Percentiles rank a stretch among this genome's conserved stretches.
Evolutionary conservation across 2,113 vertebrate species (phyloP).

Genomic region (Odobenus rosmarus): DNA sequence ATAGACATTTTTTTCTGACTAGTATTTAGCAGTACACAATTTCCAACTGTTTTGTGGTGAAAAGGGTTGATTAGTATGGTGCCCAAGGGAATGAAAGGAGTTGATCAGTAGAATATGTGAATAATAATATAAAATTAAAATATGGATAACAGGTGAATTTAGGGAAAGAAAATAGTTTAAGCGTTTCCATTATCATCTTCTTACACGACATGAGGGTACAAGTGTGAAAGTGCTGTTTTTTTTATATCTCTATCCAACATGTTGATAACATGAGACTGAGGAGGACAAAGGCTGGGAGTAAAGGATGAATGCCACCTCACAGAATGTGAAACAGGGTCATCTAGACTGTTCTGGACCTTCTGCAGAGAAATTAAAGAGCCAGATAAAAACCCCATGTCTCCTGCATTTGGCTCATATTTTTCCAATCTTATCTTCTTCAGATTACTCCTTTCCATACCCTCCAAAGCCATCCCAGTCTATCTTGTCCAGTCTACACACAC

Average conservation of each 20-base stretch:
- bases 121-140: slow-evolving; percentile 19
- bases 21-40: slow-evolving; percentile 14
- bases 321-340: slow-evolving; percentile 19
- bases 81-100: background rate
- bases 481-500: background rate
- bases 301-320: background rate
- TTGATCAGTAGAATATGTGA: background rate
- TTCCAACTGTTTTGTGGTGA: background rate
- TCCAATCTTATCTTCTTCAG: slow-evolving; percentile 45
- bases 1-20: background rate
- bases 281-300: background rate
- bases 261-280: background rate
- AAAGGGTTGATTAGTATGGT: background rate
- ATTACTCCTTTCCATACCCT: background rate
- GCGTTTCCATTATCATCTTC: background rate
- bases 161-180: background rate
- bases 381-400: background rate
- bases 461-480: background rate
- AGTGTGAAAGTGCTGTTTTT: background rate
- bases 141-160: background rate
- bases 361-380: slow-evolving; percentile 1
- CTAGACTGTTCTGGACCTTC: background rate
- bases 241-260: background rate
- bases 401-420: slow-evolving; percentile 10
- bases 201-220: background rate